These are phyloP conservation scores for Formica aserva DNA, from an alignment of 2,888 invertebrate species.

Conservation along the genomic window DNA sequence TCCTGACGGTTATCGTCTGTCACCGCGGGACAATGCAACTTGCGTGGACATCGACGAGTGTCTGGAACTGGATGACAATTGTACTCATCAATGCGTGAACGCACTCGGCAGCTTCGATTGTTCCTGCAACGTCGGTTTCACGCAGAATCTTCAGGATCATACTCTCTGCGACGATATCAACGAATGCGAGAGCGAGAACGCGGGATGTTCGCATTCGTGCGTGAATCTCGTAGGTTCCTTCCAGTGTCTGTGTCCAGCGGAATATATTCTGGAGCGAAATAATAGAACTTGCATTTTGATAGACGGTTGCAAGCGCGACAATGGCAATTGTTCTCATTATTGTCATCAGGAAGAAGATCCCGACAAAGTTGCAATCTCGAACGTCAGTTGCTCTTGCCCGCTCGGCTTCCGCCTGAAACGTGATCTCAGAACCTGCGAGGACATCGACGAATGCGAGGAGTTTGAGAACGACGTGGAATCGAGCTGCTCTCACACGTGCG, in stretches of 20 bases:
- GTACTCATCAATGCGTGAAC: constrained; percentile 85
- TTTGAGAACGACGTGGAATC: constrained; percentile 83
- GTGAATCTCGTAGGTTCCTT: constrained; percentile 85
- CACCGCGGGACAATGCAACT: constrained; percentile 81
- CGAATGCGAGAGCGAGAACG: constrained; percentile 86
- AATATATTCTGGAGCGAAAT: constrained; percentile 78
- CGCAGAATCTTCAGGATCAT: constrained; percentile 82
- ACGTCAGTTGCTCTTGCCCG: constrained; percentile 86
- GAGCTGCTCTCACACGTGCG: constrained; percentile 85
- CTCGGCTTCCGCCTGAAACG: constrained; percentile 85
- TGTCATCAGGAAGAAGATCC: constrained; percentile 86
- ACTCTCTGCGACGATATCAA: constrained; percentile 85
- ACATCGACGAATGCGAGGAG: constrained; percentile 83
- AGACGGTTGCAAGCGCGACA: constrained; percentile 80
- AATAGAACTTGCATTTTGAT: constrained; percentile 76
- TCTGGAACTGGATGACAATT: constrained; percentile 81
- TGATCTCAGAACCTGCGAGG: constrained; percentile 83
- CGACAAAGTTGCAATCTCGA: constrained; percentile 74
- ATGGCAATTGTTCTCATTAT: constrained; percentile 86
- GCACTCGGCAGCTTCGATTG: constrained; percentile 87
- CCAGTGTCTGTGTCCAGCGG: constrained; percentile 85
- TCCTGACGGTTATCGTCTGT: constrained; percentile 86
- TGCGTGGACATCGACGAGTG: constrained; percentile 86
- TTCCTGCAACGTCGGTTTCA: constrained; percentile 86
- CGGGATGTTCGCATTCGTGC: constrained; percentile 87